Evolutionary conservation across 2,888 invertebrate species (phyloP).

Genomic region (Empis livida): DNA sequence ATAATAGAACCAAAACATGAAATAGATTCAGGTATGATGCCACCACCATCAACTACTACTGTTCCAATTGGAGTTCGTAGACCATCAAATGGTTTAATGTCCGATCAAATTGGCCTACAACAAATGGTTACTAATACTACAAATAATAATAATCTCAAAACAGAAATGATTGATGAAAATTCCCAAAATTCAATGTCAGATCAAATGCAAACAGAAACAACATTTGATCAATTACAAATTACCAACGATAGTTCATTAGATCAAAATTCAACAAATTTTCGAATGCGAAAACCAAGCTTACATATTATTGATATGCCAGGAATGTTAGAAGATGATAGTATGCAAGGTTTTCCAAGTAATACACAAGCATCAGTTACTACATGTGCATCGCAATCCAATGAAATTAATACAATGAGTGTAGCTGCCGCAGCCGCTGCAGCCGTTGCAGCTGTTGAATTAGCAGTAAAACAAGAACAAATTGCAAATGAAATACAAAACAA

Average conservation of each 20-base stretch:
- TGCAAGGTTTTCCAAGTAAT: constrained; percentile 20
- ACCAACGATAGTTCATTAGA: constrained; percentile 29
- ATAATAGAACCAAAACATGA: constrained; percentile 37
- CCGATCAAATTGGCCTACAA: constrained; percentile 22
- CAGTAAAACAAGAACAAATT: constrained; percentile 45
- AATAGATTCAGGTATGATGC: constrained; percentile 51
- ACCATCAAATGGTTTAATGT: constrained; percentile 37
- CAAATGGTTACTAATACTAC: too few relatives aligned
- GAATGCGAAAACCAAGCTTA: constrained; percentile 12
- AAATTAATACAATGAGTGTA: constrained; percentile 11
- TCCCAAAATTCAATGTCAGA: constrained; percentile 41
- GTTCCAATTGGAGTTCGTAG: constrained; percentile 50
- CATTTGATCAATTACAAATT: constrained; percentile 30
- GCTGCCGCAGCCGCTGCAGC: constrained; percentile 23
- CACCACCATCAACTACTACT: constrained; percentile 46
- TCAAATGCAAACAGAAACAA: constrained; percentile 20
- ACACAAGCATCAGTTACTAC: constrained; percentile 18
- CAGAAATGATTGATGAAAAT: constrained; percentile 57
- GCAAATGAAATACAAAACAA: constrained; percentile 29
- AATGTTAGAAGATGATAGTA: constrained; percentile 7
- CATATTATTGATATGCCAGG: constrained; percentile 10
- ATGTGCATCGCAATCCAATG: background rate
- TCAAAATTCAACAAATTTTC: constrained; percentile 9
- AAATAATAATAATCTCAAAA: constrained; percentile 43
- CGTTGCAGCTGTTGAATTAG: constrained; percentile 25